Conservation (phyloP, 2,797 vertebrate genomes). For the Pangasius sanitwongsei region DNA sequence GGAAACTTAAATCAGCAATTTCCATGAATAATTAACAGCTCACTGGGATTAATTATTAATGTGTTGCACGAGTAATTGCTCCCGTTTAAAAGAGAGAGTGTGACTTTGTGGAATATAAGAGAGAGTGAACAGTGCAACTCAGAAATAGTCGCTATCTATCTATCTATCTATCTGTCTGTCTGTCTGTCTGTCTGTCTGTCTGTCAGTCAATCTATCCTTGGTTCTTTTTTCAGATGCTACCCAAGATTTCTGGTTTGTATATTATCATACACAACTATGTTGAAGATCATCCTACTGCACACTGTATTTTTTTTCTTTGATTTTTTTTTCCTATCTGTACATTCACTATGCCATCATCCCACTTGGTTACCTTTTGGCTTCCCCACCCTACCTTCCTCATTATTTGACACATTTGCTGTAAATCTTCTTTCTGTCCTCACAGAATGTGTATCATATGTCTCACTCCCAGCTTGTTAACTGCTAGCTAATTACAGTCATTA, state of each 20-base stretch:
- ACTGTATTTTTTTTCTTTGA: background rate
- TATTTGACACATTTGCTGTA: background rate
- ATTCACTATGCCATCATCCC: background rate
- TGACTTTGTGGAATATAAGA: slow-evolving; percentile 20
- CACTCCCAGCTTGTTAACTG: slow-evolving; percentile 57
- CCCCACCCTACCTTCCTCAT: background rate
- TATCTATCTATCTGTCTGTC: background rate
- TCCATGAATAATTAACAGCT: slow-evolving; percentile 86
- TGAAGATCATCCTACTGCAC: background rate
- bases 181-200: background rate
- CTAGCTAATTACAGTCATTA: slow-evolving; percentile 60
- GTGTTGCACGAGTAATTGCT: slow-evolving; percentile 74
- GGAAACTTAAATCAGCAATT: slow-evolving; percentile 84
- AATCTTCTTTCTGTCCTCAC: slow-evolving; percentile 37
- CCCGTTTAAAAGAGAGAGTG: slow-evolving; percentile 65
- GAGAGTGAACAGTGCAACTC: slow-evolving; percentile 17
- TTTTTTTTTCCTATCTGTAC: background rate
- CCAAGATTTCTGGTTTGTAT: too few relatives aligned
- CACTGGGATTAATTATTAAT: slow-evolving; percentile 82
- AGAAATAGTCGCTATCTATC: background rate
- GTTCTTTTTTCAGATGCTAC: background rate
- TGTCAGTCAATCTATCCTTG: background rate
- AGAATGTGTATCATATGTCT: slow-evolving; percentile 60
- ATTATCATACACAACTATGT: background rate
- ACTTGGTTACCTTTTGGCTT: background rate